A percentile compares a stretch with the other conserved stretches of the same genome.
phyloP scores from a whole-genome alignment of 2,113 vertebrate species.

The Eclectus roratus region DNA sequence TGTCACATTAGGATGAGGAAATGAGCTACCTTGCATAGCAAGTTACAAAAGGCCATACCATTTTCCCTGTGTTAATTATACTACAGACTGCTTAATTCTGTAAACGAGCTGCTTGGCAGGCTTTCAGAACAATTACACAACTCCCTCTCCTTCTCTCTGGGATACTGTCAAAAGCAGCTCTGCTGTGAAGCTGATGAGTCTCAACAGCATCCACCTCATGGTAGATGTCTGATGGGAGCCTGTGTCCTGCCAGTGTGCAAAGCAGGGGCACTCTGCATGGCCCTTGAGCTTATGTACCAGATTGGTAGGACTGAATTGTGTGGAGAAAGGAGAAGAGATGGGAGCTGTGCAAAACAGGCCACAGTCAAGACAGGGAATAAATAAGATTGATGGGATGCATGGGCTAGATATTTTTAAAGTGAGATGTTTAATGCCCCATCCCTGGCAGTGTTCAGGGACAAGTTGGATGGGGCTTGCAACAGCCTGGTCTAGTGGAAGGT shows the following conservation, averaged over 20 bases:
- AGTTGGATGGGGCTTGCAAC: neutral
- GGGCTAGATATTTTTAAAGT: neutral
- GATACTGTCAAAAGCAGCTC: neutral
- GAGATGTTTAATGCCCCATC: neutral
- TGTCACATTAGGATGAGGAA: neutral
- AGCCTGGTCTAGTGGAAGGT: neutral
- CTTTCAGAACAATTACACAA: conserved; percentile 18
- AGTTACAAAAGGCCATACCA: neutral
- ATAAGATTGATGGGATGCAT: neutral
- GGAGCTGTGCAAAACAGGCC: neutral
- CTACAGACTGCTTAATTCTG: conserved; percentile 8
- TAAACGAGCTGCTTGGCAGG: neutral
- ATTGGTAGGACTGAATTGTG: neutral
- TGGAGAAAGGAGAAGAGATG: neutral
- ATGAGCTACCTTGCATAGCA: neutral
- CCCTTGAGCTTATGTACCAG: rapidly evolving
- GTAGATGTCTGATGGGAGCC: rapidly evolving
- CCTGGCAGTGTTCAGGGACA: neutral
- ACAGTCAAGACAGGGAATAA: neutral
- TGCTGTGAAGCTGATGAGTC: neutral
- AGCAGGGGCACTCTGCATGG: rapidly evolving
- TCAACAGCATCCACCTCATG: neutral
- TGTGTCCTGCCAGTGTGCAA: neutral
- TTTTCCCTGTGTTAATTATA: neutral
- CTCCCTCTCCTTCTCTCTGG: neutral